These are phyloP conservation scores for Pangasius krempfi DNA, from an alignment of 2,797 vertebrate genomes.

Conservation along the genomic window DNA sequence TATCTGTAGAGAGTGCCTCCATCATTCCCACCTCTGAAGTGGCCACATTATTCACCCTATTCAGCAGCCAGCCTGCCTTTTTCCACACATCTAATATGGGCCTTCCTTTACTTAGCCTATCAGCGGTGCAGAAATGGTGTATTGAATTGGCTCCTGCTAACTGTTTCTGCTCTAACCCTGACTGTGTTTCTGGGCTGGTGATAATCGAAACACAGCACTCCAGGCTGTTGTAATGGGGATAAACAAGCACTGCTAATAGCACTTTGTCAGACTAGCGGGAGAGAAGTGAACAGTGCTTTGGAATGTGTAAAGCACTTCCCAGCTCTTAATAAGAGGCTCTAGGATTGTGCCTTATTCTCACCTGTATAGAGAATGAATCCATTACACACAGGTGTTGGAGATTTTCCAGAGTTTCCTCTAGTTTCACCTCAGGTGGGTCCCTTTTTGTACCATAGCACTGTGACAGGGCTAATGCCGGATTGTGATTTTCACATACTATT, in stretches of 20 bases:
- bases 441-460: background rate
- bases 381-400: background rate
- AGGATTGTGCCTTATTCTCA: slow-evolving; percentile 5
- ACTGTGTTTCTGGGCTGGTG: slow-evolving; percentile 58
- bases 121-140: slow-evolving; percentile 61
- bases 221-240: slow-evolving; percentile 49
- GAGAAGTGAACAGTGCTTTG: slow-evolving; percentile 13
- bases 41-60: slow-evolving; percentile 40
- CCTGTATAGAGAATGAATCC: slow-evolving; percentile 1
- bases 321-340: background rate
- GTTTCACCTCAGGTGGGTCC: background rate
- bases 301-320: slow-evolving; percentile 7
- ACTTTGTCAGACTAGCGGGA: slow-evolving; percentile 26
- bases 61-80: slow-evolving; percentile 56
- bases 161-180: slow-evolving; percentile 66
- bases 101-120: slow-evolving; percentile 53
- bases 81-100: slow-evolving; percentile 61
- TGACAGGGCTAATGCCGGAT: background rate
- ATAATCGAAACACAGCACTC: slow-evolving; percentile 60
- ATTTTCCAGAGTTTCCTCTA: background rate
- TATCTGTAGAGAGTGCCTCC: slow-evolving; percentile 53
- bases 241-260: slow-evolving; percentile 54
- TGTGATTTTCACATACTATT: too few species aligned
- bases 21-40: slow-evolving; percentile 47
- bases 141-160: slow-evolving; percentile 60